Conservation (phyloP, 2,797 vertebrate species). For the Rhabdophis nuchalis region DNA sequence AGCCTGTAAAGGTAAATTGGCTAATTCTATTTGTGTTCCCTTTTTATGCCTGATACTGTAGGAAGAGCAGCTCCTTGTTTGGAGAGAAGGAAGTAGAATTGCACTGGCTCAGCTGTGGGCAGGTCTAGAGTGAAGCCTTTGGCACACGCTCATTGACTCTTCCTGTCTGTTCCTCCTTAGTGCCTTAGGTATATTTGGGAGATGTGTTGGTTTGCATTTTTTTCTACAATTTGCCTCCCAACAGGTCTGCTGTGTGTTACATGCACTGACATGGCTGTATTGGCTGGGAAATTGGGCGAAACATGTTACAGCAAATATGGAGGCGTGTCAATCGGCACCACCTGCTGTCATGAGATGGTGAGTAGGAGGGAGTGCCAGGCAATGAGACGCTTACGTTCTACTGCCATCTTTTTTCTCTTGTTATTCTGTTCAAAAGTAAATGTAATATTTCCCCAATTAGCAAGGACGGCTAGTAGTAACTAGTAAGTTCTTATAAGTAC, state of each 20-base stretch:
- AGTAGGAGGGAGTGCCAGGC: constrained; percentile 37
- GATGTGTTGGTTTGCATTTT: neutral
- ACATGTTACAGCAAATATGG: constrained; percentile 94
- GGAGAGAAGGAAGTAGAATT: neutral
- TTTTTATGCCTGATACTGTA: neutral
- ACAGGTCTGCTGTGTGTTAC: constrained; percentile 87
- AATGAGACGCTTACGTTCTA: neutral
- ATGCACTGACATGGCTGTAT: constrained; percentile 91
- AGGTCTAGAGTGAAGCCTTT: neutral
- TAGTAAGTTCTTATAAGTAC: neutral
- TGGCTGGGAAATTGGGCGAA: constrained; percentile 87
- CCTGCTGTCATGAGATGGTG: constrained; percentile 93
- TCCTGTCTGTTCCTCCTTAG: neutral
- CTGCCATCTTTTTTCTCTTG: neutral
- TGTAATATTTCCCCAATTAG: neutral
- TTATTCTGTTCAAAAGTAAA: neutral
- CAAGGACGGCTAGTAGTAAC: neutral
- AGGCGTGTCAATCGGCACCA: constrained; percentile 86
- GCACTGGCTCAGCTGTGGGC: neutral
- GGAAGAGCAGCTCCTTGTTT: neutral
- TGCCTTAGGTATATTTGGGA: neutral
- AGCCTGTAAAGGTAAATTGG: neutral
- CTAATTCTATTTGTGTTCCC: neutral
- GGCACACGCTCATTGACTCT: neutral
- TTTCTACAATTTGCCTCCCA: neutral